Conservation (phyloP, 53 echinoderm and acorn worm genomes). For the Astropecten irregularis region DNA sequence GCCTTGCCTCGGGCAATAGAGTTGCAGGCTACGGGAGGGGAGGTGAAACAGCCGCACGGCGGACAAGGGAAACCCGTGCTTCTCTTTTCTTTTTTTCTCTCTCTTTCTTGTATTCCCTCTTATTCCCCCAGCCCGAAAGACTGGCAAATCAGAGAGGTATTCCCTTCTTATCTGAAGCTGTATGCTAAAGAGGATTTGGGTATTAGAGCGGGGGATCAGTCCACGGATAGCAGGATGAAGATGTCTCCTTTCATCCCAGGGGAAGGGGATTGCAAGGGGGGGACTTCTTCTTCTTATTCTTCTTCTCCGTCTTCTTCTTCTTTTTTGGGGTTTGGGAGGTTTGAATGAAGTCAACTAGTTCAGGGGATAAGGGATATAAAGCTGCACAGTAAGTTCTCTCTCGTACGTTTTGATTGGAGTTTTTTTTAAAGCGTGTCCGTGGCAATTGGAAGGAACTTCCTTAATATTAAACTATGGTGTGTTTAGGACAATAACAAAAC, state of each 20-base stretch:
- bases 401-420: too few relatives aligned
- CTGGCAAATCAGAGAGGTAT: not conserved
- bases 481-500: too few relatives aligned
- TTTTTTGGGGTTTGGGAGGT: not conserved
- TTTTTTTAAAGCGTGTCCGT: too few relatives aligned
- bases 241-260: not conserved
- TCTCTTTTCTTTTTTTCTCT: not conserved
- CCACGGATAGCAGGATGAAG: not conserved
- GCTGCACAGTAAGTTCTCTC: too few relatives aligned
- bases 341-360: conserved; percentile 20
- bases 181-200: conserved; percentile 41
- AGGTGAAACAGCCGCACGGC: not conserved
- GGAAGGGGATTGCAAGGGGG: not conserved
- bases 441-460: too few relatives aligned
- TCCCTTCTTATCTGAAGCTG: not conserved
- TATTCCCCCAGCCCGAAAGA: too few relatives aligned
- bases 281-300: too few relatives aligned
- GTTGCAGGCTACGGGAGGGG: not conserved
- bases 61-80: not conserved
- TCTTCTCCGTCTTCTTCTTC: too few relatives aligned
- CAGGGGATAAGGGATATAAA: not conserved
- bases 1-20: conserved; percentile 22
- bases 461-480: too few relatives aligned
- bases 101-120: not conserved
- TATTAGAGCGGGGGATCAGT: conserved; percentile 43